Evolutionary conservation across 2,113 vertebrate genomes (phyloP).

Genomic region (Oncorhynchus nerka): DNA sequence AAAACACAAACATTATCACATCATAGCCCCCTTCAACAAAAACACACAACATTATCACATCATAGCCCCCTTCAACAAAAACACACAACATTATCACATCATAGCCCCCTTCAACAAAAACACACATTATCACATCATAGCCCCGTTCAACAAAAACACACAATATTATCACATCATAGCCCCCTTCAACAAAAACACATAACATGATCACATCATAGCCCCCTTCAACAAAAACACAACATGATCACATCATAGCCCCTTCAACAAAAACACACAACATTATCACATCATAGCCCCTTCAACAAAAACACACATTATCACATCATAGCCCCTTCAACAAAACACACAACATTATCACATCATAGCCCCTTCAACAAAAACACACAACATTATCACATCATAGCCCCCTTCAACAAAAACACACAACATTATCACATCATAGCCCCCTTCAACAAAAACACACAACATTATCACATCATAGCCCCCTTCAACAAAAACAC

Average conservation of each 20-base stretch:
- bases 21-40: not conserved
- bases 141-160: not conserved
- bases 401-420: not conserved
- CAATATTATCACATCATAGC: not conserved
- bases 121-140: not conserved
- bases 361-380: not conserved
- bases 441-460: not conserved
- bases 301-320: not conserved
- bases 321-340: not conserved
- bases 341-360: not conserved
- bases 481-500: not conserved
- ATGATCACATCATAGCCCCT: not conserved
- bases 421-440: not conserved
- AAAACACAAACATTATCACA: not conserved
- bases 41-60: not conserved
- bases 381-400: not conserved
- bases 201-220: not conserved
- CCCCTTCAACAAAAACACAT: not conserved
- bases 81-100: not conserved
- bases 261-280: not conserved
- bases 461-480: not conserved
- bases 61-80: not conserved
- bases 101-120: not conserved
- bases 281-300: not conserved
- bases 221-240: not conserved